A percentile compares a stretch with the other conserved stretches of the same genome.
Conservation (phyloP, 2,888 invertebrate species). For the Beris morrisii region DNA sequence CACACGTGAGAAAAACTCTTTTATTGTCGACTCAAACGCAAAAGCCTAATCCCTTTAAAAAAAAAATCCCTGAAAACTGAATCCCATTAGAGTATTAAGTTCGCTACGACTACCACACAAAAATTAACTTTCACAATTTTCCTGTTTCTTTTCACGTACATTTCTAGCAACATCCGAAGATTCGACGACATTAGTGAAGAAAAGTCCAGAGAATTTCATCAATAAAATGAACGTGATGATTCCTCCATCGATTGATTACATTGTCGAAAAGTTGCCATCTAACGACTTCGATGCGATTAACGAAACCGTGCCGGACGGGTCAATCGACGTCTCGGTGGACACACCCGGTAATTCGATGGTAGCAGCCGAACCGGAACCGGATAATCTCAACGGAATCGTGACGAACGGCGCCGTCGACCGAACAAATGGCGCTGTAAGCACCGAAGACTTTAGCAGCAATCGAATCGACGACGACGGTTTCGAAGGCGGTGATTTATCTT, state of each 20-base stretch:
- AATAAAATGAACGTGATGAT: slow-evolving; percentile 26
- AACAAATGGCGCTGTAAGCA: slow-evolving; percentile 6
- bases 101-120: neutral
- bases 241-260: slow-evolving; percentile 38
- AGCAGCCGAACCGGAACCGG: neutral
- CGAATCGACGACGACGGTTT: slow-evolving; percentile 25
- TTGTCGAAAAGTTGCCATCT: slow-evolving; percentile 35
- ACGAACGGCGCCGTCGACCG: neutral
- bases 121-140: neutral
- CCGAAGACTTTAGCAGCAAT: slow-evolving; percentile 19
- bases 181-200: neutral
- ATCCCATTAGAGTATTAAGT: too few relatives aligned
- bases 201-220: slow-evolving; percentile 9
- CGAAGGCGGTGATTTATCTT: slow-evolving; percentile 41
- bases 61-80: too few relatives aligned
- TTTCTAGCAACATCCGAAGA: slow-evolving; percentile 18
- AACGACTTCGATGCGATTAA: slow-evolving; percentile 35
- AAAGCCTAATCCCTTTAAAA: too few relatives aligned
- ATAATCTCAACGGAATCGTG: neutral
- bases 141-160: neutral
- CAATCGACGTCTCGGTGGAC: slow-evolving; percentile 37
- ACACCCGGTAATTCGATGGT: slow-evolving; percentile 15
- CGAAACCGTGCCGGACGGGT: slow-evolving; percentile 30
- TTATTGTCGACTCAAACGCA: too few relatives aligned
- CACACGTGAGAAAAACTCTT: too few relatives aligned